Percentiles rank a stretch among this genome's conserved stretches.
Conservation (phyloP, 2,113 vertebrate species). For the Daboia siamensis region DNA sequence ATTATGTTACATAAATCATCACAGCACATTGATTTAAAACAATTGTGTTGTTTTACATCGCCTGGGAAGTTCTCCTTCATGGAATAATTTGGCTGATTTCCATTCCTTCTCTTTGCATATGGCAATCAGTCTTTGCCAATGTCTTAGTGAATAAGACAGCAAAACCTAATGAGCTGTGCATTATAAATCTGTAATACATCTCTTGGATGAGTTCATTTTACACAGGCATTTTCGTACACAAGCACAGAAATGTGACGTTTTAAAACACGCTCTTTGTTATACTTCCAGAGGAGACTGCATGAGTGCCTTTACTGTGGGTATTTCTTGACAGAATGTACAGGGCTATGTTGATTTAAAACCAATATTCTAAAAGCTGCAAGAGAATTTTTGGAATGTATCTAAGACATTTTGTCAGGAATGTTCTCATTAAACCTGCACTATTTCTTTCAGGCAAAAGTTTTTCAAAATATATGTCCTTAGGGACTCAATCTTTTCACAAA, state of each 20-base stretch:
- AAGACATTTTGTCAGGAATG: constrained; percentile 7
- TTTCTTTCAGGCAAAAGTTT: not conserved
- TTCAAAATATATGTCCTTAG: not conserved
- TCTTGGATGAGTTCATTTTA: constrained; percentile 63
- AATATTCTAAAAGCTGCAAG: constrained; percentile 18
- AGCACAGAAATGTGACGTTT: constrained; percentile 57
- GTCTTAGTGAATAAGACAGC: constrained; percentile 66
- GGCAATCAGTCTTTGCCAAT: constrained; percentile 59
- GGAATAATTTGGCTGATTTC: constrained; percentile 59
- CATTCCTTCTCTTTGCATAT: constrained; percentile 51
- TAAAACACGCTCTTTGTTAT: constrained; percentile 61
- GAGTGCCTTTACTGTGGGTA: constrained; percentile 16
- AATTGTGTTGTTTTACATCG: constrained; percentile 33
- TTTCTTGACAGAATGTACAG: constrained; percentile 36
- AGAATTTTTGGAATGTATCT: constrained; percentile 23
- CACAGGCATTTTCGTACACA: constrained; percentile 8
- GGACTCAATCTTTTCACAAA: not conserved
- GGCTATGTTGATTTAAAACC: constrained; percentile 15
- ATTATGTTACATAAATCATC: constrained; percentile 49
- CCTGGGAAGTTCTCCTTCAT: constrained; percentile 53
- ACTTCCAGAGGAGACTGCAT: constrained; percentile 44
- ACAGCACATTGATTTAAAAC: constrained; percentile 45
- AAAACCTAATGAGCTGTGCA: constrained; percentile 68
- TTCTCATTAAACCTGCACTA: constrained; percentile 2
- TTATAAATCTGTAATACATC: constrained; percentile 66